Evolutionary conservation across 1,140 invertebrate genomes (phyloP).

Genomic region (Melanaphis sacchari): DNA sequence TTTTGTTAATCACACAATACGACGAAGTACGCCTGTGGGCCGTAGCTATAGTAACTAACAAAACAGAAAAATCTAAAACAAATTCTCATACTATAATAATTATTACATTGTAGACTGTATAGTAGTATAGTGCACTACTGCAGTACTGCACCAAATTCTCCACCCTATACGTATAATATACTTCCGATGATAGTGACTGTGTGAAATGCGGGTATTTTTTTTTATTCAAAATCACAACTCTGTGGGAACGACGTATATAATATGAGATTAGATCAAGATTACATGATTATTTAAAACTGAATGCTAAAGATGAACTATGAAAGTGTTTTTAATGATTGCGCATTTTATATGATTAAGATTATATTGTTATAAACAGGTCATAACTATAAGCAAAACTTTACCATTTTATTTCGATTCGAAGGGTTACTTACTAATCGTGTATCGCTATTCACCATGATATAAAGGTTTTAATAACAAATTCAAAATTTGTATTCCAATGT

Average conservation of each 20-base stretch:
- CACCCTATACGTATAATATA: neutral
- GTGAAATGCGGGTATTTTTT: conserved; percentile 45
- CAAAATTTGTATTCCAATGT: no score
- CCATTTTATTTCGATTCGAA: neutral
- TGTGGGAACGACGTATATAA: conserved; percentile 30
- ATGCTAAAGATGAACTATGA: neutral
- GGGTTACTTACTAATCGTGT: neutral
- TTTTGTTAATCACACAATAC: neutral
- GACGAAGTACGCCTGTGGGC: neutral
- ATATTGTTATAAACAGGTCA: neutral
- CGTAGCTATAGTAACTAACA: neutral
- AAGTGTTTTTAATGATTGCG: neutral
- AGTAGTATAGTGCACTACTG: neutral
- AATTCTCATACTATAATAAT: neutral
- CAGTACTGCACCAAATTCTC: neutral
- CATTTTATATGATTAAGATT: neutral
- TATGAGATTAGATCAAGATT: conserved; percentile 29
- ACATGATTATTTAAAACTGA: neutral
- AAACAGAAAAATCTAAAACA: neutral
- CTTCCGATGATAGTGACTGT: neutral
- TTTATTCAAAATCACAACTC: neutral
- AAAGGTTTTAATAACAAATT: no score
- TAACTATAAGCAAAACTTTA: neutral
- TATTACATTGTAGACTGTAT: no score
- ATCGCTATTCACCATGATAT: no score